Evolutionary conservation across 2,888 invertebrate species (phyloP), one percentile per base, ranked within the genome.

Genomic region (Sussaba pulchella): DNA sequence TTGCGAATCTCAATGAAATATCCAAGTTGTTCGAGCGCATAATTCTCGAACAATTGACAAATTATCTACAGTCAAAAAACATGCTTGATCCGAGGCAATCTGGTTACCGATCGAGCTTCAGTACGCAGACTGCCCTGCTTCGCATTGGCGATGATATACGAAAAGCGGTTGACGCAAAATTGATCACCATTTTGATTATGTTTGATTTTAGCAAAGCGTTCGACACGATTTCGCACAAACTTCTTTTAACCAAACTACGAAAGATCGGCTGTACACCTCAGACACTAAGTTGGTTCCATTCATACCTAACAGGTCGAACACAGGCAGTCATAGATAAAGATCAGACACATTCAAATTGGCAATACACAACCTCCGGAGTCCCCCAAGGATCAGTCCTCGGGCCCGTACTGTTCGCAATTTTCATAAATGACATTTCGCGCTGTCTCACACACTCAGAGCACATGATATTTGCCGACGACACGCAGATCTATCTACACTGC

Each of bases 381-480:
- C 70, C 63, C 0, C 70, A 76, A 9, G 70, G 69, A 3, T 76
- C 66, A n/a, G n/a, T n/a, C n/a, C n/a, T 73, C 0, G 76, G 76
- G 3, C 70, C n/a, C 0, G 24, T 36, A 9, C 24, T 17, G n/a
- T 72, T 81, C 17, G 47, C 63, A 2, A 17, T 76, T 1, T 71
- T 61, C 5, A 76, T 72, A 0, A 80, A 72, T 8, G 79, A 79
- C 10, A 74, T 69, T 3, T 52, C 63, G 0, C n/a, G 19, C 0
- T 6, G 21, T 10, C 12, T 80, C 5, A 4, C 1, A 2, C 26
- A 67, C 1, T 31, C 43, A 1, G 0, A 59, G 0, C 52, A 61
- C n/a, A 50, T 80, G 8, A 67, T 67, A 0, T 80, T 67, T 6
- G 80, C 80, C 6, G 75, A 75, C 9, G 79, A 75, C 17, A 71